phyloP scores from a whole-genome alignment of 1,140 invertebrate species.

The Oreohelix idahoensis region DNA sequence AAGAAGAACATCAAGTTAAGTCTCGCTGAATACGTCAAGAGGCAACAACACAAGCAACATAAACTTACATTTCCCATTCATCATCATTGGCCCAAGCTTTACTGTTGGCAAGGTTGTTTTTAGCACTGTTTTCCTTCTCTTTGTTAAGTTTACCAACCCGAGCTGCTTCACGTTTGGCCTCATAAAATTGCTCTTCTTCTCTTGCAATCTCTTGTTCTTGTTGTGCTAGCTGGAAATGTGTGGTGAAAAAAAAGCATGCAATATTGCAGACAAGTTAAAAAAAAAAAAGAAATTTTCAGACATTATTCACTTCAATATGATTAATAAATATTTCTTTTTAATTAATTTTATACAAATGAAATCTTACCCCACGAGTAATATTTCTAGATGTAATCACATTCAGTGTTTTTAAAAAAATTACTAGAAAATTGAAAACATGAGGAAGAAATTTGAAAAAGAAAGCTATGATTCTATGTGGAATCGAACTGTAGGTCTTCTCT shows the following conservation, averaged over 20 bases:
- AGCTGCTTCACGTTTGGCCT: constrained; percentile 67
- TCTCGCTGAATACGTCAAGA: no score
- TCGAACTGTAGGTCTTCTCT: no score
- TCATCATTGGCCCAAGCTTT: constrained; percentile 63
- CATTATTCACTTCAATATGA: no score
- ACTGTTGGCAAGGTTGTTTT: constrained; percentile 45
- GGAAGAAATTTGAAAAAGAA: no score
- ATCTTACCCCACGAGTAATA: no score
- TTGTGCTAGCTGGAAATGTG: constrained; percentile 56
- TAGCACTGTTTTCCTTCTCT: constrained; percentile 61
- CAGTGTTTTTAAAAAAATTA: no score
- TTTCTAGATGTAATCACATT: no score
- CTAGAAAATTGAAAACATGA: no score
- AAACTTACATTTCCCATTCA: constrained; percentile 71
- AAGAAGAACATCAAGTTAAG: no score
- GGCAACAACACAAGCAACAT: neutral
- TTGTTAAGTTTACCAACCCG: constrained; percentile 59
- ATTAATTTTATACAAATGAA: no score
- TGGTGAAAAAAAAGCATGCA: neutral
- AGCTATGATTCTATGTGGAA: no score
- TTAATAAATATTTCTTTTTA: no score
- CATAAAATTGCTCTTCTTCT: constrained; percentile 69
- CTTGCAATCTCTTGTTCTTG: constrained; percentile 67
- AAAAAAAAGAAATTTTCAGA: neutral
- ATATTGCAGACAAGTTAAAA: neutral